Evolutionary conservation across 2,888 invertebrate genomes (phyloP), one percentile per base, ranked within the genome.

Genomic region (Spialia ferax): DNA sequence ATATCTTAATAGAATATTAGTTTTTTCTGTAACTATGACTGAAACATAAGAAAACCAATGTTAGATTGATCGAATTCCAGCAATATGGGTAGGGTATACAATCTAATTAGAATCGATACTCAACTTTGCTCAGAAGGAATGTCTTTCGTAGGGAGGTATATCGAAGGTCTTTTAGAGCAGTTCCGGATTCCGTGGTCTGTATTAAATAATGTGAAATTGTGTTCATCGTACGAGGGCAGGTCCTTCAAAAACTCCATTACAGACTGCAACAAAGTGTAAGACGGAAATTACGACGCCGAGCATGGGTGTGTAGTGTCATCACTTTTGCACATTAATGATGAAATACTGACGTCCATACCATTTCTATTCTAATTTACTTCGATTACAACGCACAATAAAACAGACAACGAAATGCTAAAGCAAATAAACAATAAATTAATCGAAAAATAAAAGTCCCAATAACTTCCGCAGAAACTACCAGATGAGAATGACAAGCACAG

Each of bases 11-110:
- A 99, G 94, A 80, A 99, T 98, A 84, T 98, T 98, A 57, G 98
- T 97, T 92, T 98, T 99, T 90, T 99, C 99, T 83, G 98, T 98
- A 52, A 98, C 98, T 83, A 99, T 99, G 78, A 98, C 98, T 97
- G 94, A 72, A 96, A 95, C 80, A 63, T 73, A 77, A 76, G 78
- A 72, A 70, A 73, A 70, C 23, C 18, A 66, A 22, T 42, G 48
- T 15, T 11, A 29, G 54, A 60, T 15, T 66, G 52, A 66, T 60
- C 60, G 15, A 55, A 26, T 63, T 52, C 50, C 10, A 35, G 8
- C 45, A 64, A 54, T 29, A 54, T 8, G 45, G 18, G 45, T 38
- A 18, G 20, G 48, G 22, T 8, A 42, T 48, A 48, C 15, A 10
- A 32, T 63, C 20, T 50, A 52, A 48, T 60, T 32, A 56, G 69